These are phyloP conservation scores for Holothuria glaberrima DNA, from an alignment of 35 echinoderm and acorn worm species.

Conservation along the genomic window DNA sequence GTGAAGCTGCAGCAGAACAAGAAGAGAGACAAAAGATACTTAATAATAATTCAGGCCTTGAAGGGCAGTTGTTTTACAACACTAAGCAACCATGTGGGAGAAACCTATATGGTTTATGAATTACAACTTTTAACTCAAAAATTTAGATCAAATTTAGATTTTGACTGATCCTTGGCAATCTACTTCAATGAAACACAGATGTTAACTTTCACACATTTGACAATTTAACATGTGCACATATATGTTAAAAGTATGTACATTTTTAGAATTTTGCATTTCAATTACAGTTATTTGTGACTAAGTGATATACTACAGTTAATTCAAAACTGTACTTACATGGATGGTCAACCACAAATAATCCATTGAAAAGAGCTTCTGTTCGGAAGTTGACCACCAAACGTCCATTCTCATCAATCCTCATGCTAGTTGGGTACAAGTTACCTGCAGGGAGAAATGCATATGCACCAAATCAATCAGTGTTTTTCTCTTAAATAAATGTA, in stretches of 20 bases:
- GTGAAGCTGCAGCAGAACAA: conserved; percentile 59
- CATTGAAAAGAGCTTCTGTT: conserved; percentile 92
- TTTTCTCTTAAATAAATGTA: background rate
- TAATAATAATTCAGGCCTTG: too few species aligned
- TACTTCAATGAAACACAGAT: too few species aligned
- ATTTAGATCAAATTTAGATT: background rate
- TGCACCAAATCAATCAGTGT: background rate
- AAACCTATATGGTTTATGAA: too few species aligned
- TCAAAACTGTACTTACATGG: conserved; percentile 69
- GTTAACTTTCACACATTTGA: too few species aligned
- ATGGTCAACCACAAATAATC: conserved; percentile 86
- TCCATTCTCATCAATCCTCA: conserved; percentile 95
- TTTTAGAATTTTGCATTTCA: too few species aligned
- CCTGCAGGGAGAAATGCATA: conserved; percentile 59
- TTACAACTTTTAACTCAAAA: too few species aligned
- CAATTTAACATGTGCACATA: too few species aligned
- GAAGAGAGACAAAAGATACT: background rate
- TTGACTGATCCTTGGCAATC: background rate
- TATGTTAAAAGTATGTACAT: too few species aligned
- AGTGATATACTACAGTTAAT: too few species aligned
- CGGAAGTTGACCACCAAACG: conserved; percentile 97
- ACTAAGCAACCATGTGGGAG: too few species aligned
- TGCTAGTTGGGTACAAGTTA: conserved; percentile 98
- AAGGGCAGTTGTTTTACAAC: too few species aligned
- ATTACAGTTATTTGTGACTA: too few species aligned